Evolutionary conservation across 1,140 invertebrate genomes (phyloP), one percentile per base, ranked within the genome.

Genomic region (Caenorhabditis briggsae): DNA sequence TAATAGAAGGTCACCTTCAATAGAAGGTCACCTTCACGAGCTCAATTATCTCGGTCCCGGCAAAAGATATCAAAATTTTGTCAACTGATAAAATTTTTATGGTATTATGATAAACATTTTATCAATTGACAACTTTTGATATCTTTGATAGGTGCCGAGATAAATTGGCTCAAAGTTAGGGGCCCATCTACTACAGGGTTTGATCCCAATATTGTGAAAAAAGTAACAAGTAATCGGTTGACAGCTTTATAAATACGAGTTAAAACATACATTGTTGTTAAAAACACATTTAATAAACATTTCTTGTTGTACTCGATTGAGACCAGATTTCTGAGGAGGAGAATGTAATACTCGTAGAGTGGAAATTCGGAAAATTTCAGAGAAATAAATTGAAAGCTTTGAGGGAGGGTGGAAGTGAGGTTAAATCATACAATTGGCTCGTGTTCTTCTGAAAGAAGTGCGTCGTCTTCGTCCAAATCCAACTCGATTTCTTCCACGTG

Each of bases 161-260:
- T 33, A 33, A 33, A 2, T 33, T 3, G 1, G 33, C 33, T 33
- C 33, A 33, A 33, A 33, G 33, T 33, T 33, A 33, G 33, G 3
- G 1, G 33, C 33, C 33, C 33, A 2, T 33, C 33, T 33, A 33
- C 33, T 2, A 33, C 33, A 33, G 33, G 33, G 1, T 33, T 33
- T 33, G 50, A 53, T 16, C 9, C 16, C 50, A 53, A 53, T n/a
- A n/a, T 58, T n/a, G n/a, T n/a, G n/a, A 58, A 58, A 58, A 58
- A 58, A 58, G 59, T 12, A 43, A 41, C 18, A 78, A 78, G 14
- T 61, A 78, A 50, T 78, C 70, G 70, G 70, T 78, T 78, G 7
- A 74, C 65, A 78, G 70, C 70, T 78, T 78, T 78, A 78, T 78
- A 50, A 78, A 78, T 78, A 78, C 70, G 70, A 78, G 70, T 78